Base-by-base conservation (phyloP, 2,888 invertebrate species). In the Polymixis flavicincta region DNA sequence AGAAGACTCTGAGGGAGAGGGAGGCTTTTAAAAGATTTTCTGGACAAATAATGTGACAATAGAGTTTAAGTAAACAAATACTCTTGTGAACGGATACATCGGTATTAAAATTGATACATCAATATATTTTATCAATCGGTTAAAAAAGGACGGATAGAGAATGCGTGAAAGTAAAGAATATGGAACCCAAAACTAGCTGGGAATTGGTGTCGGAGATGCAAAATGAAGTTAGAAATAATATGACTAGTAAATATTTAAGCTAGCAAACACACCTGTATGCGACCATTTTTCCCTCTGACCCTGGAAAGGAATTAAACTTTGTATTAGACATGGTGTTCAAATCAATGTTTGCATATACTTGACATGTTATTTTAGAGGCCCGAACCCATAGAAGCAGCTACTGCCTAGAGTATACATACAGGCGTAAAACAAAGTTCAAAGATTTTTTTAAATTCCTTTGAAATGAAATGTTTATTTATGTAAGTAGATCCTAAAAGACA, bases 251-350 rank as follows among this genome's bases (percentile, higher is more conserved):
- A 17, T 71, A 55, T 55, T 1, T n/a, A 50, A 80, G 17, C 19
- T 45, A 11, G 13, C 60, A 65, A 66, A 76, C 78, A 42, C 76
- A 78, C 78, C 54, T n/a, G 1, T 19, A 0, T 2, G 25, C 8
- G 14, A 17, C 55, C 32, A 45, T 22, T n/a, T 13, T 19, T 60
- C 42, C 32, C 54, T 25, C 0, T 42, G 42, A 0, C 4, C n/a
- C 78, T 78, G 76, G 0, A 78, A 78, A 78, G 14, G 19, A 81
- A 78, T 1, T 76, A 78, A 82, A 75, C 5, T 19, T 2, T 55
- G 19, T 42, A 66, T 78, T 82, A 78, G 76, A 50, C 28, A 66
- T 25, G 42, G 25, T 25, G 14, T 11, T 55, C 28, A 74, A 59
- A 59, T 45, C 22, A 69, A 28, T 13, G 32, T 32, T 59, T 45